Evolutionary conservation across 2,797 vertebrate species (phyloP).

Genomic region (Danio aesculapii): DNA sequence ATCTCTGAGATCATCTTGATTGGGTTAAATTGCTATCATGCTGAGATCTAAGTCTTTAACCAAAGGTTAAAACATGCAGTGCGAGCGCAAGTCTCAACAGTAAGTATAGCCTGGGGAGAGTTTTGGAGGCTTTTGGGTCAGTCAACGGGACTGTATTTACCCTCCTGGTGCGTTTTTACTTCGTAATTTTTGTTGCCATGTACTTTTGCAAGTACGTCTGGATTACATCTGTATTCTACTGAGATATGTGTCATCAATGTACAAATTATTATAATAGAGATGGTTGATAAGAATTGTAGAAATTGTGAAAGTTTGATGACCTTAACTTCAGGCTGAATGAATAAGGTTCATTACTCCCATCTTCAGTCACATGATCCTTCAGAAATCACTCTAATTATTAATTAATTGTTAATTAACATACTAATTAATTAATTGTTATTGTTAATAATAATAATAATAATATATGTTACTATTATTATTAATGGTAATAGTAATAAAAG

Average conservation of each 20-base stretch:
- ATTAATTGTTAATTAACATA: too few relatives aligned
- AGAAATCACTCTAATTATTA: too few relatives aligned
- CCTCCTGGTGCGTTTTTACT: neutral
- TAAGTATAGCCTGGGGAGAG: neutral
- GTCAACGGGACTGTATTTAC: neutral
- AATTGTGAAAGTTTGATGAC: neutral
- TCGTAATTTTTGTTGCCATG: neutral
- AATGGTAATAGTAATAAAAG: too few relatives aligned
- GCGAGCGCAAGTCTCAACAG: neutral
- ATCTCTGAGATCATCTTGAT: conserved; percentile 48
- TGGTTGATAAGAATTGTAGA: neutral
- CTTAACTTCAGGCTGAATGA: too few relatives aligned
- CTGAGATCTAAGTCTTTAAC: conserved; percentile 30
- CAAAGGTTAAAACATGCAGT: conserved; percentile 8
- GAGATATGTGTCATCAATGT: neutral
- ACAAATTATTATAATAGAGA: neutral
- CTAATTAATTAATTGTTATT: too few relatives aligned
- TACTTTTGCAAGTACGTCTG: neutral
- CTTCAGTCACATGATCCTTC: too few relatives aligned
- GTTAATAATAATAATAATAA: too few relatives aligned
- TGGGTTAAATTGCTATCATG: conserved; percentile 39
- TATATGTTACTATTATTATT: too few relatives aligned
- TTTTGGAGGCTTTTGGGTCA: conserved; percentile 1
- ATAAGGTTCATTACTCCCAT: too few relatives aligned
- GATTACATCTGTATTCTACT: too few relatives aligned